Conservation (phyloP, 2,888 invertebrate genomes). For the Drosophila mayaguana region DNA sequence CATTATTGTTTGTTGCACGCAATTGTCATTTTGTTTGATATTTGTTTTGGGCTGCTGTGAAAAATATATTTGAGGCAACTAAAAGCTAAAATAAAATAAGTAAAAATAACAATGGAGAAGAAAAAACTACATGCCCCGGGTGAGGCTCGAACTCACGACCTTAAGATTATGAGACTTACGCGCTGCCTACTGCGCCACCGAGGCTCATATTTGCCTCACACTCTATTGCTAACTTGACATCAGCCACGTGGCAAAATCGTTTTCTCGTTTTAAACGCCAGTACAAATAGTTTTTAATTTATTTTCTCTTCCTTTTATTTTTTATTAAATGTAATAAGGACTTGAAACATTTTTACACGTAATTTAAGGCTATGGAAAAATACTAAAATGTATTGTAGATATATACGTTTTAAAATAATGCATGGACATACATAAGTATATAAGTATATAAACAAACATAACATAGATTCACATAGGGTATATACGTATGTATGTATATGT, state of each 20-base stretch:
- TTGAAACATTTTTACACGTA: slow-evolving; percentile 48
- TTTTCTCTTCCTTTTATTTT: background rate
- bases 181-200: slow-evolving; percentile 85
- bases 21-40: slow-evolving; percentile 56
- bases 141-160: slow-evolving; percentile 85
- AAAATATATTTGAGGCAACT: background rate
- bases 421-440: background rate
- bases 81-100: background rate
- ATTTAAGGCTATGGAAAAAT: slow-evolving; percentile 22
- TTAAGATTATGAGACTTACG: slow-evolving; percentile 86
- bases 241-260: slow-evolving; percentile 56
- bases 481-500: background rate
- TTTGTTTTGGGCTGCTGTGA: slow-evolving; percentile 27
- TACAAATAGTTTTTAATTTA: background rate
- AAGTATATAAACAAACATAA: background rate
- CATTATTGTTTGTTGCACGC: slow-evolving; percentile 39
- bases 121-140: slow-evolving; percentile 81
- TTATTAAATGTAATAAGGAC: slow-evolving; percentile 12
- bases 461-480: slow-evolving; percentile 32
- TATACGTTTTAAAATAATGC: background rate
- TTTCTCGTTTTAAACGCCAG: slow-evolving; percentile 1
- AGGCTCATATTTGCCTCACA: slow-evolving; percentile 69
- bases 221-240: slow-evolving; percentile 34
- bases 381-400: slow-evolving; percentile 19
- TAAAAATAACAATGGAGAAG: slow-evolving; percentile 1